These are phyloP conservation scores for Tenthredo amoena DNA, from an alignment of 2,888 invertebrate genomes.

Conservation along the genomic window DNA sequence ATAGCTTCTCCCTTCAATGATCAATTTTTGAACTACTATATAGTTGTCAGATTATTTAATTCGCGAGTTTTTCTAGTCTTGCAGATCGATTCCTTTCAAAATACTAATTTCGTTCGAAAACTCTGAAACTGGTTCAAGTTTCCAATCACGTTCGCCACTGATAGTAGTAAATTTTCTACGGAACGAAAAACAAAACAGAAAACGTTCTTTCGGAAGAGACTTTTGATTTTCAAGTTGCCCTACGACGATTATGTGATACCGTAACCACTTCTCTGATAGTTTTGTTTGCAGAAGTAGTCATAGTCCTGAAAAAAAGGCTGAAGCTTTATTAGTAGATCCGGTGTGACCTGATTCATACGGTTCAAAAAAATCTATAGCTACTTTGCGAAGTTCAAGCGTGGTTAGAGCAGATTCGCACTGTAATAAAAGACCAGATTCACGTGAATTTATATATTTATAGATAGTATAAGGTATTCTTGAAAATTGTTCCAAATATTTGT, in stretches of 20 bases:
- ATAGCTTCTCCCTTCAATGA: background rate
- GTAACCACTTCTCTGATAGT: background rate
- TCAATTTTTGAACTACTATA: too few species aligned
- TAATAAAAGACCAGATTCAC: background rate
- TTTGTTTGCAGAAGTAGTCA: background rate
- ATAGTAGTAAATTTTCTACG: too few species aligned
- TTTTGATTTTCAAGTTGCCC: background rate
- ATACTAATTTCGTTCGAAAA: too few species aligned
- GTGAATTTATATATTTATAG: background rate
- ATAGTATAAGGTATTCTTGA: conserved; percentile 20
- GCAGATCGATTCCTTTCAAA: too few species aligned
- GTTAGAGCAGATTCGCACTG: background rate
- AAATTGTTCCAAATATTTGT: conserved; percentile 48
- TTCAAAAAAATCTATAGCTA: background rate
- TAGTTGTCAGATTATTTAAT: too few species aligned
- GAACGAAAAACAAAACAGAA: background rate
- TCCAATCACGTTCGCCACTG: too few species aligned
- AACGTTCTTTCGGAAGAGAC: background rate
- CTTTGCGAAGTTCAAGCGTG: background rate
- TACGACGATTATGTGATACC: background rate
- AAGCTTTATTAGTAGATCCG: background rate
- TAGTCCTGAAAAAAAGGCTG: background rate
- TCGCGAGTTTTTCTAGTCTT: too few species aligned
- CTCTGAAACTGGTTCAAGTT: too few species aligned
- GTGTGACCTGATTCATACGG: background rate